Percentiles rank a stretch among this genome's conserved stretches.
Evolutionary conservation across 2,113 vertebrate species (phyloP).

Genomic region (Apaloderma vittatum): DNA sequence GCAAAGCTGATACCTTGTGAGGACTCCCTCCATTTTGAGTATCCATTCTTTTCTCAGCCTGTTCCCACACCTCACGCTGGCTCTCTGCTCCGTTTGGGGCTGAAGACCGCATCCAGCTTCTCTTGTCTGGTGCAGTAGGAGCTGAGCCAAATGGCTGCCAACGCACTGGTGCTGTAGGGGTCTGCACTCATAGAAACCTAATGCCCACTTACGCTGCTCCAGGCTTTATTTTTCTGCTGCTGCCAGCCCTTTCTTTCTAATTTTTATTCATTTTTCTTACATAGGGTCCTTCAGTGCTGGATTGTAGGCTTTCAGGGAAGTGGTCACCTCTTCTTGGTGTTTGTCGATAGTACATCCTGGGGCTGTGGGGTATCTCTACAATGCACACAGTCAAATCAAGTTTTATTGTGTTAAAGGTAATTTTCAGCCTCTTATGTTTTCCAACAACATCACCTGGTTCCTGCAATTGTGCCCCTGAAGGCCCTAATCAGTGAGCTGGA

Average conservation of each 20-base stretch:
- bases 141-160: background rate
- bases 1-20: background rate
- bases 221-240: background rate
- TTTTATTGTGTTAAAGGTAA: background rate
- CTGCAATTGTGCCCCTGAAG: background rate
- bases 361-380: background rate
- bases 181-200: background rate
- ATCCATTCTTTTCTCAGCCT: background rate
- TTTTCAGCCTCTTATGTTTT: background rate
- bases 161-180: background rate
- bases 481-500: background rate
- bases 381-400: background rate
- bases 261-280: background rate
- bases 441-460: background rate
- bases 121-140: background rate
- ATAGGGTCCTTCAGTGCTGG: background rate
- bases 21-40: background rate
- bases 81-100: background rate
- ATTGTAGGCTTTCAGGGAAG: background rate
- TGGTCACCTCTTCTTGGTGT: background rate
- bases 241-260: background rate
- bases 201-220: background rate
- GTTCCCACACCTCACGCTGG: background rate
- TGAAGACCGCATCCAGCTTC: accelerated
- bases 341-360: background rate